These are phyloP conservation scores for Kuschelorhynchus macadamiae DNA, from an alignment of 2,888 invertebrate genomes.

Conservation along the genomic window DNA sequence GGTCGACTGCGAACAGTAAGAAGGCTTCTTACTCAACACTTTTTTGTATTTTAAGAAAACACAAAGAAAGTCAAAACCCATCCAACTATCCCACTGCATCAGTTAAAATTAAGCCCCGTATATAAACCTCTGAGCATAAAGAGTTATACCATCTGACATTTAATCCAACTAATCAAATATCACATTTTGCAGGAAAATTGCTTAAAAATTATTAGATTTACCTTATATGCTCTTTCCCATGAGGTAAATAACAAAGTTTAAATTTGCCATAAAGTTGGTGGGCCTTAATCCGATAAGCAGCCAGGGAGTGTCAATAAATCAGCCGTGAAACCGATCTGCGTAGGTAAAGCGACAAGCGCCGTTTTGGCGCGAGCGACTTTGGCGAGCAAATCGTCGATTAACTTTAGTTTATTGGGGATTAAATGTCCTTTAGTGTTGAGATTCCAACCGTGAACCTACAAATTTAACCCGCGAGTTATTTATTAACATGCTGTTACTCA, in stretches of 20 bases:
- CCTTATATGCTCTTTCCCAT: no score
- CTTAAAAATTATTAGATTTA: no score
- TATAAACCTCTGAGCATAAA: no score
- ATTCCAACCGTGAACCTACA: background rate
- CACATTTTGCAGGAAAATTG: no score
- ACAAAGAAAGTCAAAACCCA: no score
- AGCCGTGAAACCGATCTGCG: slow-evolving; percentile 14
- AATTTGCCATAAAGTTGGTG: slow-evolving; percentile 6
- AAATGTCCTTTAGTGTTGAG: slow-evolving; percentile 24
- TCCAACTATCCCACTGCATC: no score
- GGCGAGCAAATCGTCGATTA: slow-evolving; percentile 27
- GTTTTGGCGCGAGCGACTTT: slow-evolving; percentile 25
- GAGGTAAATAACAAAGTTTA: background rate
- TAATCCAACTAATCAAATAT: no score
- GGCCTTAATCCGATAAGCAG: slow-evolving; percentile 2
- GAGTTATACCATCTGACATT: no score
- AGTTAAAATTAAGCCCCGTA: no score
- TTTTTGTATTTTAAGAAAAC: no score
- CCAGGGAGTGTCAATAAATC: background rate
- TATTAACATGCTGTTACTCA: background rate
- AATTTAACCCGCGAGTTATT: slow-evolving; percentile 7
- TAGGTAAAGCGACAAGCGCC: slow-evolving; percentile 33
- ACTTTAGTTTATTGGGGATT: slow-evolving; percentile 28
- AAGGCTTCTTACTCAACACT: no score
- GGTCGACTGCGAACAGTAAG: no score